These are phyloP conservation scores for Passerina amoena DNA, from an alignment of 2,113 vertebrate genomes.

Conservation along the genomic window DNA sequence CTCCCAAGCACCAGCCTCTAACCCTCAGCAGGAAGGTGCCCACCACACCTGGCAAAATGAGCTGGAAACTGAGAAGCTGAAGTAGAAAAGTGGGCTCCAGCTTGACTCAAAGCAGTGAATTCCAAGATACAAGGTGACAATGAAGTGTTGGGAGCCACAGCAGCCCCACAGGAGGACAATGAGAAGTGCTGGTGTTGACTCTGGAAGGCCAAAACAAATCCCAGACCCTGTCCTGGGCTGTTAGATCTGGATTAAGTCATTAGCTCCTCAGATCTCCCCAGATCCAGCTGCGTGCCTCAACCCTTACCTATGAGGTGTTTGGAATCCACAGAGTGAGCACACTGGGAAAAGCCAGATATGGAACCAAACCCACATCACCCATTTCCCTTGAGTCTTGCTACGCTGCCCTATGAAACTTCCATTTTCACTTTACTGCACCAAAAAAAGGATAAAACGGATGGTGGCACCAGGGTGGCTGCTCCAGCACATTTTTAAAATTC, in stretches of 20 bases:
- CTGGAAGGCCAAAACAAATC: not conserved
- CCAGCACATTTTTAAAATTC: not conserved
- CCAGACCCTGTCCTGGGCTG: not conserved
- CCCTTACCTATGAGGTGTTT: not conserved
- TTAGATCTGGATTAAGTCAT: not conserved
- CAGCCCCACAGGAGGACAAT: not conserved
- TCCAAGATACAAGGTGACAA: not conserved
- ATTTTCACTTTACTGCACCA: not conserved
- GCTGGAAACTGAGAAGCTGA: not conserved
- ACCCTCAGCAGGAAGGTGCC: not conserved
- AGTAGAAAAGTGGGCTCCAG: not conserved
- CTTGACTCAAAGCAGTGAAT: not conserved
- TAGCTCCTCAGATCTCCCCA: not conserved
- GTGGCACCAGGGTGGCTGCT: not conserved
- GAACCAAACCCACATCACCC: not conserved
- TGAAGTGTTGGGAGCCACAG: not conserved
- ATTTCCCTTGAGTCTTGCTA: not conserved
- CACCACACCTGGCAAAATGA: not conserved
- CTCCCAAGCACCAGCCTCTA: not conserved
- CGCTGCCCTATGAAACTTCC: not conserved
- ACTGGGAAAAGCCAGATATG: not conserved
- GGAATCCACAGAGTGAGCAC: not conserved
- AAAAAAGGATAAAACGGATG: not conserved
- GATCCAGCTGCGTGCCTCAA: not conserved
- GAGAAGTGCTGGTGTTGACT: not conserved